Percentiles rank a stretch among this genome's conserved stretches.
Conservation (phyloP, 1,140 invertebrate species). For the Formica selysi region DNA sequence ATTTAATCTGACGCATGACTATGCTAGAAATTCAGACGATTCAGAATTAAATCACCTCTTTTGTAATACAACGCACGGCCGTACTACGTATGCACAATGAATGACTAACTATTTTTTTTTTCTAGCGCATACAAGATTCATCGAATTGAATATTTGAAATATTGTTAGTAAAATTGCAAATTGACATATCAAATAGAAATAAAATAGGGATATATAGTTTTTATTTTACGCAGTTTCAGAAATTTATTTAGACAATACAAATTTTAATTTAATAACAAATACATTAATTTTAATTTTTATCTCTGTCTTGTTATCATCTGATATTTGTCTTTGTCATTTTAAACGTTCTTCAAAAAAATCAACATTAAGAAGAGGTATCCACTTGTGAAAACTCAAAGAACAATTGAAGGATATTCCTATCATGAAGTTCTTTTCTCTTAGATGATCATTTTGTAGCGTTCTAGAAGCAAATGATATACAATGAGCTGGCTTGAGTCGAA, state of each 20-base stretch:
- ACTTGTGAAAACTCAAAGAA: background rate
- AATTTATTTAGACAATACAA: background rate
- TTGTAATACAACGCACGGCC: background rate
- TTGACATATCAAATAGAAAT: background rate
- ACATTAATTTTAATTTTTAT: too few species aligned
- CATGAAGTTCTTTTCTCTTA: conserved; percentile 31
- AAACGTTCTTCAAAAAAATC: background rate
- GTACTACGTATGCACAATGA: background rate
- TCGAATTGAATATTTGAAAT: background rate
- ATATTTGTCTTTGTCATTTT: background rate
- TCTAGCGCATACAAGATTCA: background rate
- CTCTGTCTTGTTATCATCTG: background rate
- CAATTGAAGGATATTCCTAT: conserved; percentile 40
- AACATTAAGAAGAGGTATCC: background rate
- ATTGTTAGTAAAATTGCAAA: conserved; percentile 19
- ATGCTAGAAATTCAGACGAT: conserved; percentile 2
- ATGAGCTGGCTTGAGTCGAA: conserved; percentile 42
- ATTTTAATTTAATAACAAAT: background rate
- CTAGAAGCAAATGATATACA: conserved; percentile 26
- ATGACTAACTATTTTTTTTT: conserved; percentile 29
- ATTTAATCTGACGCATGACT: background rate
- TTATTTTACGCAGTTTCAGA: background rate
- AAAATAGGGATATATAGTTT: background rate
- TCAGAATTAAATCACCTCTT: conserved; percentile 13
- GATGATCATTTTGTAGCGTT: conserved; percentile 24